Percentiles rank a stretch among this genome's conserved stretches.
Evolutionary conservation across 2,797 vertebrate species (phyloP).

Genomic region (Miichthys miiuy): DNA sequence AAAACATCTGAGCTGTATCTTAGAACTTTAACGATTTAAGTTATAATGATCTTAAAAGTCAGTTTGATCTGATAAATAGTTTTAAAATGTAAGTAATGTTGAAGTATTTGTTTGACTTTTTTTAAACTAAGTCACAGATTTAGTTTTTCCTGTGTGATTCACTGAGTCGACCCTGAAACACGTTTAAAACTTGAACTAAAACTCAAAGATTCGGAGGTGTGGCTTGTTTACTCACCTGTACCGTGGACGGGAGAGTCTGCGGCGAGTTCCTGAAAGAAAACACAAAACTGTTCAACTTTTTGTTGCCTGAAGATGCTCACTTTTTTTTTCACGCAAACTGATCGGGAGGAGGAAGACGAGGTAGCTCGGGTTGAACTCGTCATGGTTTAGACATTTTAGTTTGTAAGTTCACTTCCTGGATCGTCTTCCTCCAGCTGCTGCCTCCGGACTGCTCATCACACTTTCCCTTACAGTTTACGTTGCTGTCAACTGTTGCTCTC

Average conservation of each 20-base stretch:
- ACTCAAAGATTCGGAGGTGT: not conserved
- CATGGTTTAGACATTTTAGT: slow-evolving; percentile 11
- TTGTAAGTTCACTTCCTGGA: slow-evolving; percentile 36
- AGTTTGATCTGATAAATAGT: not conserved
- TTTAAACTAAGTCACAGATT: too few species aligned
- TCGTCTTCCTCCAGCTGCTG: slow-evolving; percentile 56
- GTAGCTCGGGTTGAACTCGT: not conserved
- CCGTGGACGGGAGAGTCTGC: not conserved
- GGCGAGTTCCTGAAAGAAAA: not conserved
- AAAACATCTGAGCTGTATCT: not conserved
- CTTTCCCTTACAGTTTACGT: slow-evolving; percentile 39
- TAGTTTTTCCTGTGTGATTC: too few species aligned
- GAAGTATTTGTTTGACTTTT: too few species aligned
- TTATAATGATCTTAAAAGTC: not conserved
- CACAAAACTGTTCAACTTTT: not conserved
- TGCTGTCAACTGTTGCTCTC: slow-evolving; percentile 27
- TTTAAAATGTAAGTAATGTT: too few species aligned
- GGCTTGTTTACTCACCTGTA: not conserved
- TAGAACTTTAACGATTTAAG: not conserved
- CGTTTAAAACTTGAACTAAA: not conserved
- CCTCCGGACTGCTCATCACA: slow-evolving; percentile 33
- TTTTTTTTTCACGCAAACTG: not conserved
- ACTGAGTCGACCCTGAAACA: too few species aligned
- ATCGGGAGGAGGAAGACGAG: not conserved
- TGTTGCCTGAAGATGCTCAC: not conserved